phyloP scores from a whole-genome alignment of 2,797 vertebrate genomes.

The Rhadinocentrus ornatus region DNA sequence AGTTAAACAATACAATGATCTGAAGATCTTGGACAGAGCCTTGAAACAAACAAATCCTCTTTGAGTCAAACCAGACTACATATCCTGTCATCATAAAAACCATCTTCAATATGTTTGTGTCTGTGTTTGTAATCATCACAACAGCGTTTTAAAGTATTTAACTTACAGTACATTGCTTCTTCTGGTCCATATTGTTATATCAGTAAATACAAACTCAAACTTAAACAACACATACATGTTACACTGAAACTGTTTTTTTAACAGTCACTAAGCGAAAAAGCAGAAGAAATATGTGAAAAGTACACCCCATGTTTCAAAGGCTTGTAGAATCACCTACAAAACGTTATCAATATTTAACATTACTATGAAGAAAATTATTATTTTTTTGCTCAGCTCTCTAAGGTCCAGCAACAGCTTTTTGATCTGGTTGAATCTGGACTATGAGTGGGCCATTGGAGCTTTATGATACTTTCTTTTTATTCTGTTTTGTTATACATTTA shows the following conservation, averaged over 20 bases:
- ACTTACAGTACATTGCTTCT: neutral
- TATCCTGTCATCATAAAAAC: slow-evolving; percentile 12
- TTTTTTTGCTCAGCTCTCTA: neutral
- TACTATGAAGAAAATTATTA: no score
- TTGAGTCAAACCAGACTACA: neutral
- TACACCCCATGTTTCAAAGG: neutral
- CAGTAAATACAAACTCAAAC: neutral
- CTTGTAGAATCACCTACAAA: neutral
- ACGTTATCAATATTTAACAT: neutral
- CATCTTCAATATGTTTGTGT: slow-evolving; percentile 11
- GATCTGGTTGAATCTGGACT: neutral
- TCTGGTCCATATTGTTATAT: neutral
- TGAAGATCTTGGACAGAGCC: slow-evolving; percentile 9
- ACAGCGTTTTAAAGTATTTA: slow-evolving; percentile 1
- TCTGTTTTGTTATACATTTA: neutral
- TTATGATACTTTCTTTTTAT: neutral
- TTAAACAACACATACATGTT: neutral
- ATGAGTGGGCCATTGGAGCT: neutral
- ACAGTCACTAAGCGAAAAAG: neutral
- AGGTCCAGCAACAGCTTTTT: neutral
- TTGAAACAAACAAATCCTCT: slow-evolving; percentile 6
- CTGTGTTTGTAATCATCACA: neutral
- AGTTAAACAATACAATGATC: slow-evolving; percentile 6
- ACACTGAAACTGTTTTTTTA: neutral
- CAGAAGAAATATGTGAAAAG: neutral